Evolutionary conservation across 2,888 invertebrate genomes (phyloP), one percentile per base, ranked within the genome.

Genomic region (Dyspetes luteomarginatus): DNA sequence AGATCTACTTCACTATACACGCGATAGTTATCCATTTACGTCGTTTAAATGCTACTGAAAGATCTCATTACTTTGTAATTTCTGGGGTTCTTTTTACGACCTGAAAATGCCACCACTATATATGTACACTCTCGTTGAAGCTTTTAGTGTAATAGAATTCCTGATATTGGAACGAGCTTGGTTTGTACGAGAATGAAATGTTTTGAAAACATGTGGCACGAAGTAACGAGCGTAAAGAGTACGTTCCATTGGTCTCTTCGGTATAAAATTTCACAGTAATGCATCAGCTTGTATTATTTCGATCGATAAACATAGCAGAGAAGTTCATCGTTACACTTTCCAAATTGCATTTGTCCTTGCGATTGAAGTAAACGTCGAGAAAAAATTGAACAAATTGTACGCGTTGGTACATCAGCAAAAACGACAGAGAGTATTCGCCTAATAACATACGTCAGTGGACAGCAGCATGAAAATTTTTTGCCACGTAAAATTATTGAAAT

Each of bases 141-240:
- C 74, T 69, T 69, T 74, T 56, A 74, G 64, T 19, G 68, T 74
- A 79, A 69, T 74, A 69, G 64, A 74, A 79, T 79, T 79, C 68
- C 55, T 41, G 50, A 56, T 55, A 65, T 45, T 45, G 64, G 30
- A 64, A n/a, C 26, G n/a, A 4, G 41, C 52, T 73, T 56, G 28
- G 52, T 26, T 17, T 50, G 50, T 41, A 24, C 15, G 22, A 60
- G 4, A 15, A 58, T 52, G 30, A 12, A 68, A 55, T 64, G 52
- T 56, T 64, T 55, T 69, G 68, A 41, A 62, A 69, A 48, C 24
- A 30, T 15, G 60, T 15, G n/a, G n/a, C 22, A 12, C 15, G 26
- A 19, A n/a, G 15, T 41, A 26, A 68, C 26, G 41, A 52, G 56
- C 65, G 17, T 56, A 50, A 45, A 62, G n/a, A n/a, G 12, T 30